Evolutionary conservation across 2,888 invertebrate genomes (phyloP).

Genomic region (Heliconius aoede): DNA sequence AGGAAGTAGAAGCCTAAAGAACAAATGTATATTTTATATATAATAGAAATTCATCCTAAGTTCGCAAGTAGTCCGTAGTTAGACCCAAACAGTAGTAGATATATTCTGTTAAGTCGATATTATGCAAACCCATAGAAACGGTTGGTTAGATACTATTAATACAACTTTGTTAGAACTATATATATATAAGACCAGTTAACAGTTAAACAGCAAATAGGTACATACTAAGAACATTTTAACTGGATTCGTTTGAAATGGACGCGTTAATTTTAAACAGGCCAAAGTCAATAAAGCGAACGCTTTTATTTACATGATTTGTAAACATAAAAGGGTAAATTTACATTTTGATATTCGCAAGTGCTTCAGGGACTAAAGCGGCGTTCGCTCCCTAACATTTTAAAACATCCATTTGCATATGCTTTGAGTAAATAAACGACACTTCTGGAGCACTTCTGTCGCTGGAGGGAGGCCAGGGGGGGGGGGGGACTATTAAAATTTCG

Average conservation of each 20-base stretch:
- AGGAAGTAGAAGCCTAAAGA: too few species aligned
- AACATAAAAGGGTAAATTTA: conserved; percentile 84
- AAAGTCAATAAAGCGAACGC: conserved; percentile 80
- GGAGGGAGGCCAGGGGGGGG: conserved; percentile 43
- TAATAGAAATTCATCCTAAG: background rate
- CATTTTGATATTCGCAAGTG: conserved; percentile 83
- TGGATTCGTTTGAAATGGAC: conserved; percentile 44
- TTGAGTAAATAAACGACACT: conserved; percentile 84
- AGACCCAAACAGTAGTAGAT: background rate
- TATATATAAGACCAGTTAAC: conserved; percentile 11
- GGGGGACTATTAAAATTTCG: conserved; percentile 52
- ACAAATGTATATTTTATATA: background rate
- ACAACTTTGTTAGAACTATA: conserved; percentile 19
- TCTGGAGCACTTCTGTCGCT: conserved; percentile 74
- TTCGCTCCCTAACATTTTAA: conserved; percentile 83
- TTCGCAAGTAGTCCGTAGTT: background rate
- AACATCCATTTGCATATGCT: conserved; percentile 84
- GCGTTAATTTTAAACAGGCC: conserved; percentile 51
- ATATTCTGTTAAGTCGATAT: conserved; percentile 25
- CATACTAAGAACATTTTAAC: conserved; percentile 40
- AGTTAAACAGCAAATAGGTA: conserved; percentile 18
- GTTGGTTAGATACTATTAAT: conserved; percentile 35
- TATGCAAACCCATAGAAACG: conserved; percentile 34
- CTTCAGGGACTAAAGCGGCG: conserved; percentile 79
- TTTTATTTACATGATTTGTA: conserved; percentile 83